Evolutionary conservation across 2,888 invertebrate species (phyloP).

Genomic region (Erebia ligea): DNA sequence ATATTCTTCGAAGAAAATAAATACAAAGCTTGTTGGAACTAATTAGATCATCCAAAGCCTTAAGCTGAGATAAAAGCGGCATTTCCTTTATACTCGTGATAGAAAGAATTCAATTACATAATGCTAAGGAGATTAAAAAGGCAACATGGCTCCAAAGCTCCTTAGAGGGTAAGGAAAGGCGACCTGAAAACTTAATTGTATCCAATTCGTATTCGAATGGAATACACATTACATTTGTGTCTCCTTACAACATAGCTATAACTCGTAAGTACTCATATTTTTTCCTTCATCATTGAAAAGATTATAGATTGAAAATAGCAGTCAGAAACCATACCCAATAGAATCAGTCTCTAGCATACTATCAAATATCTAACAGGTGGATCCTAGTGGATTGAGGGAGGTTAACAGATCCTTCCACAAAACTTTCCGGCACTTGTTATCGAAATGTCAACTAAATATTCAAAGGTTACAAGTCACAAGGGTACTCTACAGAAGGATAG

Average conservation of each 20-base stretch:
- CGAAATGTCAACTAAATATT: too few relatives aligned
- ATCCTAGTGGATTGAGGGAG: too few relatives aligned
- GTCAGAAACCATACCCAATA: too few relatives aligned
- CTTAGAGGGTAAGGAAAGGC: slow-evolving; percentile 16
- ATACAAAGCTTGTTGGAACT: slow-evolving; percentile 58
- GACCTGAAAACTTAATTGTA: slow-evolving; percentile 28
- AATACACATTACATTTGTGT: neutral
- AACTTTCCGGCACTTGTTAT: too few relatives aligned
- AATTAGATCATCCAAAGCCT: slow-evolving; percentile 71
- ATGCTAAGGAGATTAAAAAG: slow-evolving; percentile 76
- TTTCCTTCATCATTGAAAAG: too few relatives aligned
- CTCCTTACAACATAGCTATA: too few relatives aligned
- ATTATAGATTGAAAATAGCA: too few relatives aligned
- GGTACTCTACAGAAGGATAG: neutral
- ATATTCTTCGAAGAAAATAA: slow-evolving; percentile 45
- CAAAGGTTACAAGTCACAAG: too few relatives aligned
- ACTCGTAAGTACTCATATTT: too few relatives aligned
- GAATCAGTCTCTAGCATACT: too few relatives aligned
- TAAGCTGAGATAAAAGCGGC: slow-evolving; percentile 70
- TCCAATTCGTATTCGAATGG: slow-evolving; percentile 8
- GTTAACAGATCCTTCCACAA: too few relatives aligned
- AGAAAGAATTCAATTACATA: slow-evolving; percentile 80
- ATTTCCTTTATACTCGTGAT: slow-evolving; percentile 74
- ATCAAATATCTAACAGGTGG: too few relatives aligned
- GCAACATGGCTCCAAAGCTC: slow-evolving; percentile 49